These are phyloP conservation scores for Novumbra hubbsi DNA, from an alignment of 2,797 vertebrate genomes.

Conservation along the genomic window DNA sequence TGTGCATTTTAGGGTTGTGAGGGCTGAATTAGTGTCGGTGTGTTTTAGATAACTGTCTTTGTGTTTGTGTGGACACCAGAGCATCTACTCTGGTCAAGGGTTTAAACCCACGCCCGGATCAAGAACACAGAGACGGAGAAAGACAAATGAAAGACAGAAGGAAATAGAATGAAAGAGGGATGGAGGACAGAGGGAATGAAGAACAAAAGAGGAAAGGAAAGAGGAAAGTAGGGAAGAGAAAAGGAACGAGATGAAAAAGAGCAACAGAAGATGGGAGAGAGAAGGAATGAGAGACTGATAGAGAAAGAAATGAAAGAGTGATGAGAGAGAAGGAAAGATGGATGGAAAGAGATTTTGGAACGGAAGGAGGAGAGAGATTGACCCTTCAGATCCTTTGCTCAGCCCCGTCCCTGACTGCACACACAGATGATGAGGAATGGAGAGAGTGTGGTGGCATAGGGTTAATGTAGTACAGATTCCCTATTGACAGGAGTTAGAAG, in stretches of 20 bases:
- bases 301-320: conserved; percentile 12
- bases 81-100: conserved; percentile 11
- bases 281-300: conserved; percentile 31
- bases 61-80: conserved; percentile 29
- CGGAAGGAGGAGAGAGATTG: conserved; percentile 28
- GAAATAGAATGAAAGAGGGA: neutral
- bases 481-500: conserved; percentile 72
- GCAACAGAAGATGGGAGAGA: conserved; percentile 10
- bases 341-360: conserved; percentile 6
- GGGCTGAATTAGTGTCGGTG: conserved; percentile 62
- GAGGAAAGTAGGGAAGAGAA: conserved; percentile 24
- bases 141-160: conserved; percentile 10
- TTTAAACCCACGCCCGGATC: conserved; percentile 22
- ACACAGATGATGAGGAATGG: conserved; percentile 2
- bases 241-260: conserved; percentile 22
- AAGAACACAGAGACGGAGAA: conserved; percentile 27
- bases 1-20: conserved; percentile 43
- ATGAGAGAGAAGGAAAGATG: neutral
- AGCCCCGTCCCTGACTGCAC: conserved; percentile 51
- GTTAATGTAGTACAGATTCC: conserved; percentile 73
- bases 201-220: conserved; percentile 10
- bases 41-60: conserved; percentile 62
- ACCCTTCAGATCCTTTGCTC: conserved; percentile 60
- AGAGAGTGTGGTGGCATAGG: conserved; percentile 59
- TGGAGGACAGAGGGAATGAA: neutral